Evolutionary conservation across 2,797 vertebrate species (phyloP).

Genomic region (Acrocephalus scirpaceus): DNA sequence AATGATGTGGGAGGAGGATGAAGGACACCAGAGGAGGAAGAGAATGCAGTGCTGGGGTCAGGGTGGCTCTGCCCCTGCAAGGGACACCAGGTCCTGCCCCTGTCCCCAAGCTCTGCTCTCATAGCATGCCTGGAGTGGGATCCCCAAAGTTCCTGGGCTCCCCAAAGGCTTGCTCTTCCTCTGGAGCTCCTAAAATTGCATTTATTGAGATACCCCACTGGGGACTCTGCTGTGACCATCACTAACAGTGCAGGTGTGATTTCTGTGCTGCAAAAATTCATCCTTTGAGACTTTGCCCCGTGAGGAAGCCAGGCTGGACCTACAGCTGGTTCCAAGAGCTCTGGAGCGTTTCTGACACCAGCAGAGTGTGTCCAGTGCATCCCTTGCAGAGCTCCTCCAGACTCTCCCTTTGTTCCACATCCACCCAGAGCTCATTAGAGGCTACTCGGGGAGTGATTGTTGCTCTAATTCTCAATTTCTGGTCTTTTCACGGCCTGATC

Average conservation of each 20-base stretch:
- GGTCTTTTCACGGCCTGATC: constrained; percentile 33
- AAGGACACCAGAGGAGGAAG: not conserved
- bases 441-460: not conserved
- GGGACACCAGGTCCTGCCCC: accelerated
- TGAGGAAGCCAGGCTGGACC: not conserved
- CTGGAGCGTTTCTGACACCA: not conserved
- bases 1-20: not conserved
- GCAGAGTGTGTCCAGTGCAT: not conserved
- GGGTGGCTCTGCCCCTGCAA: not conserved
- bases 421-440: not conserved
- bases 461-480: constrained; percentile 41
- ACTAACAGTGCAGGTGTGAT: not conserved
- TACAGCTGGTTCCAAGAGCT: not conserved
- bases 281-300: not conserved
- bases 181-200: not conserved
- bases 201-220: not conserved
- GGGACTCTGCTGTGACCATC: accelerated
- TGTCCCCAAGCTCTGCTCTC: not conserved
- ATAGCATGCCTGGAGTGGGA: accelerated
- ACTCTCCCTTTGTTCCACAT: not conserved
- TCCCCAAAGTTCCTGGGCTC: not conserved
- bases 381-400: not conserved
- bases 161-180: not conserved
- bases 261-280: not conserved
- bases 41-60: not conserved